Conservation (phyloP, 2,888 invertebrate species). For the Teinopalpus imperialis region DNA sequence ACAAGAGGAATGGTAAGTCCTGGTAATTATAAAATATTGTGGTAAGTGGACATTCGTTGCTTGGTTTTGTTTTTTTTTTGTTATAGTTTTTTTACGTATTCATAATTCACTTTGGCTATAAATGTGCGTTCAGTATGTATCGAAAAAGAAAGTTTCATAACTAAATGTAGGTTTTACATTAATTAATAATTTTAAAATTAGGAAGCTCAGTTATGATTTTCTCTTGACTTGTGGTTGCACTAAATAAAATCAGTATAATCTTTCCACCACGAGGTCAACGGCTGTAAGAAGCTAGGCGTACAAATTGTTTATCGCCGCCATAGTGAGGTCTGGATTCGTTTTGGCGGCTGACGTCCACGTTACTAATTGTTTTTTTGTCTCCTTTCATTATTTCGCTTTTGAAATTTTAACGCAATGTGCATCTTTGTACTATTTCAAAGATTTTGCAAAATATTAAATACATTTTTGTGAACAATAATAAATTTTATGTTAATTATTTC, state of each 20-base stretch:
- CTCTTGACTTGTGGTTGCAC: background rate
- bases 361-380: conserved; percentile 20
- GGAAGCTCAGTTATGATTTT: no score
- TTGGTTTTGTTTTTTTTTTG: no score
- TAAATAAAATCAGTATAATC: conserved; percentile 28
- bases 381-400: conserved; percentile 18
- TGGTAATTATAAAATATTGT: no score
- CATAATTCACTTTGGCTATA: no score
- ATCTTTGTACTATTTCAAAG: background rate
- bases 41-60: no score
- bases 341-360: conserved; percentile 13
- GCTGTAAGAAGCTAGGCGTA: conserved; percentile 30
- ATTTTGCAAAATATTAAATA: background rate
- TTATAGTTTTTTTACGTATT: no score
- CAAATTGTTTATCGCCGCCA: conserved; percentile 33
- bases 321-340: conserved; percentile 16
- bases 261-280: conserved; percentile 36
- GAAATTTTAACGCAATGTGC: conserved; percentile 1
- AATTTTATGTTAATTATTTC: no score
- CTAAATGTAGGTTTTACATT: no score
- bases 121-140: no score
- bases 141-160: no score
- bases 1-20: no score
- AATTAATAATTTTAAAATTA: no score
- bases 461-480: background rate